These are phyloP conservation scores for Zhuqinia jingwanae DNA, from an alignment of 2,888 invertebrate genomes.

Conservation along the genomic window DNA sequence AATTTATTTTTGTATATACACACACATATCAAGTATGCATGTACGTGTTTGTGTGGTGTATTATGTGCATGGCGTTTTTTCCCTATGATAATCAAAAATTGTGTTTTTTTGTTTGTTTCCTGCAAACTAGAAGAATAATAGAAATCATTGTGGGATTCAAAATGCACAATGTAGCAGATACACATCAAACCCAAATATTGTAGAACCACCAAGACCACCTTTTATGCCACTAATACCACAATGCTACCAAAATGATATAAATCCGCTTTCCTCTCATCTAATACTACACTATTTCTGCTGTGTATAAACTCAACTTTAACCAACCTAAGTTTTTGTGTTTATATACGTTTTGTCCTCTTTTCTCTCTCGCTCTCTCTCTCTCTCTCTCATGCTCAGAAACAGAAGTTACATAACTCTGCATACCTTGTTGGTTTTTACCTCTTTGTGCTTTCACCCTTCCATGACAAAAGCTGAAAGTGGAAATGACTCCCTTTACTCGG, in stretches of 20 bases:
- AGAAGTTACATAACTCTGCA: not conserved
- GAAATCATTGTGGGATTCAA: constrained; percentile 58
- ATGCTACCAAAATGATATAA: constrained; percentile 32
- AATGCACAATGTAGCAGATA: constrained; percentile 58
- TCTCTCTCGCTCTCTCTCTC: not conserved
- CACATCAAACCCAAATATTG: constrained; percentile 13
- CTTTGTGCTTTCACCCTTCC: constrained; percentile 61
- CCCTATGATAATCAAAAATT: constrained; percentile 10
- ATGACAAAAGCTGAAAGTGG: constrained; percentile 62
- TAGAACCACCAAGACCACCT: constrained; percentile 30
- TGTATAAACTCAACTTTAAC: not conserved
- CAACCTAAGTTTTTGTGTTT: constrained; percentile 15
- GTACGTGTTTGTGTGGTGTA: not conserved
- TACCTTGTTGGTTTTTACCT: constrained; percentile 47
- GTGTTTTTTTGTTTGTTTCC: no score
- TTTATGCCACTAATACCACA: constrained; percentile 38
- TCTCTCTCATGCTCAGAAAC: not conserved
- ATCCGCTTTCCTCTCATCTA: not conserved
- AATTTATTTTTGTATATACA: not conserved
- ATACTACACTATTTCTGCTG: no score
- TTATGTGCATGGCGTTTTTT: constrained; percentile 14
- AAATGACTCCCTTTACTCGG: constrained; percentile 64
- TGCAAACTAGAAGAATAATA: constrained; percentile 46
- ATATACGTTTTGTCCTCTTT: not conserved
- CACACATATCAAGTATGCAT: no score